Evolutionary conservation across 2,113 vertebrate species (phyloP).

Genomic region (Aegithalos caudatus): DNA sequence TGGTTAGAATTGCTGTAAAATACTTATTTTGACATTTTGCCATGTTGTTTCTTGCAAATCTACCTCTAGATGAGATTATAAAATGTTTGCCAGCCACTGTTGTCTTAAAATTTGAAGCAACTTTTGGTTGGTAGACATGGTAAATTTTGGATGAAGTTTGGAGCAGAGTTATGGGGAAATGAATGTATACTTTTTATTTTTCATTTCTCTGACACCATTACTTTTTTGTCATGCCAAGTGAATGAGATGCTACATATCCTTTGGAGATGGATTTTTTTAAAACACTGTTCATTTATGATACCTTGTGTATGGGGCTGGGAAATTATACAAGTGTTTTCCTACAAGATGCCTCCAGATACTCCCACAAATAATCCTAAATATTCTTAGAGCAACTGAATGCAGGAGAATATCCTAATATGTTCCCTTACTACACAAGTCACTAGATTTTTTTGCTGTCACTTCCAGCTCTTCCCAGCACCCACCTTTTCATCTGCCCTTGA

Average conservation of each 20-base stretch:
- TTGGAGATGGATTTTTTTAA: rapidly evolving
- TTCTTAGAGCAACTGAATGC: background rate
- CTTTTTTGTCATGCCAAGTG: rapidly evolving
- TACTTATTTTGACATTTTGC: background rate
- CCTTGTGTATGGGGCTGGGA: background rate
- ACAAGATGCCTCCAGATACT: background rate
- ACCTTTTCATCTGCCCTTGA: background rate
- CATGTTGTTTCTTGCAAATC: background rate
- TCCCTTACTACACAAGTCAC: background rate
- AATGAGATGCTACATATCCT: background rate
- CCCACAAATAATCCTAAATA: background rate
- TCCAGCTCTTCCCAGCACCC: background rate
- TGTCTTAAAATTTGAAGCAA: background rate
- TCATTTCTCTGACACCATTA: background rate
- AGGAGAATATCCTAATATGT: background rate
- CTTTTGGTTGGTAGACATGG: background rate
- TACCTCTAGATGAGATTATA: background rate
- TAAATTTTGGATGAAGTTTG: background rate
- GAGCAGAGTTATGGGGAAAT: background rate
- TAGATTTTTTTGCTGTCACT: background rate
- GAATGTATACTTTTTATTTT: background rate
- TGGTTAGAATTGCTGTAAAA: background rate
- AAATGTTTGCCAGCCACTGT: rapidly evolving
- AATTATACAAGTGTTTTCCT: background rate
- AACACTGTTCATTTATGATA: background rate